Evolutionary conservation across 2,113 vertebrate genomes (phyloP), one percentile per base, ranked within the genome.

Genomic region (Mystacornis crossleyi): DNA sequence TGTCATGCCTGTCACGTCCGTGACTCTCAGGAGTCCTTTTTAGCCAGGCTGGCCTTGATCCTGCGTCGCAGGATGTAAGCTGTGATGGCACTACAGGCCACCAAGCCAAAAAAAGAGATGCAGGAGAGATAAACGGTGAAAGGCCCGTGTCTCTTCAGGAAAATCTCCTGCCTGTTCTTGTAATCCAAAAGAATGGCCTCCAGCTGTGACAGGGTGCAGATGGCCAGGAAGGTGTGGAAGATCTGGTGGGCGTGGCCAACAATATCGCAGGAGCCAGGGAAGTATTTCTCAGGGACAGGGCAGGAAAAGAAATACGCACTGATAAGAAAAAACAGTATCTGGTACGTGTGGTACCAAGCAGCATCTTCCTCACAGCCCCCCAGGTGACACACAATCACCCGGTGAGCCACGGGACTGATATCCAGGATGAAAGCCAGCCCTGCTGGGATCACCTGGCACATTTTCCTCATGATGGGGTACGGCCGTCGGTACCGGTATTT

Each of bases 161-260:
- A 96, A 21, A 98, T 96, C 24, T 98, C 98, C 75, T 96, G 98
- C 19, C 98, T 98, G 69, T 93, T 96, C 94, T 98, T 96, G 47
- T 99, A 99, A 97, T 99, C 99, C 95, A 97, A 89, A 64, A 99
- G 98, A 77, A 99, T 97, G 64, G 99, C 99, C 95, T 99, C 99
- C 95, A 99, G 96, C 97, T 99, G 99, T 42, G 98, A 99, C 4
- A 99, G 79, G 0, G 99, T 99, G 97, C 99, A 99, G 92, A 99
- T 67, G 14, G 98, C 98, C 95, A 99, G 93, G 71, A 99, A 98
- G 20, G 99, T 50, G 21, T 99, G 99, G 98, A 99, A 99, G 94
- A 99, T 98, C 95, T 99, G 99, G 86, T 99, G 99, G 14, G 98
- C 99, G 0, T 99, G 99, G 55, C 99, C 99, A 43, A 99, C 72